Conservation (phyloP, 2,113 vertebrate genomes). For the Cebidichthys violaceus region DNA sequence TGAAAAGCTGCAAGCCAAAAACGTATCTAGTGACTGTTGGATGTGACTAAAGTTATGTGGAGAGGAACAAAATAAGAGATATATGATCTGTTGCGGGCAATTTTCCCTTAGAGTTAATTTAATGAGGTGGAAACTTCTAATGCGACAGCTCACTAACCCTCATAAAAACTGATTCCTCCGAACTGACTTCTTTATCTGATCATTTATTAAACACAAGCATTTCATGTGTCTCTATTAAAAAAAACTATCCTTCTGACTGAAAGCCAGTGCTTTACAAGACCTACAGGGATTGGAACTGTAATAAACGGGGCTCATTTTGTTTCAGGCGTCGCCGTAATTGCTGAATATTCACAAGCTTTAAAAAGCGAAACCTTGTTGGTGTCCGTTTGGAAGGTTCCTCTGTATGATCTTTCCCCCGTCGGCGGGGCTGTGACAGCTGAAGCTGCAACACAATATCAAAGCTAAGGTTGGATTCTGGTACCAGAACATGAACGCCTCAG, state of each 20-base stretch:
- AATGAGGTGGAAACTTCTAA: slow-evolving; percentile 33
- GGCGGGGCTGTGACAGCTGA: slow-evolving; percentile 49
- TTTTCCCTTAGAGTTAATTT: slow-evolving; percentile 5
- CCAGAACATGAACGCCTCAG: slow-evolving; percentile 39
- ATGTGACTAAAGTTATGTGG: slow-evolving; percentile 21
- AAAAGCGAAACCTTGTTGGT: slow-evolving; percentile 8
- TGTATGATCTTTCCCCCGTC: not conserved
- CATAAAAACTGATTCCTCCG: slow-evolving; percentile 1
- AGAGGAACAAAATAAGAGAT: slow-evolving; percentile 26
- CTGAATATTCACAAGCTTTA: slow-evolving; percentile 10
- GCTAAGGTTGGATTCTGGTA: slow-evolving; percentile 51
- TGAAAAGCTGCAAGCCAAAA: slow-evolving; percentile 33
- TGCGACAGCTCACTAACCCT: slow-evolving; percentile 17
- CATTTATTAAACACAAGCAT: slow-evolving; percentile 50
- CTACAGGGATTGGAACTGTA: slow-evolving; percentile 13
- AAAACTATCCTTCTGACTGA: not conserved
- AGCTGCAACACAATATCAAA: slow-evolving; percentile 52
- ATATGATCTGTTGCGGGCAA: not conserved
- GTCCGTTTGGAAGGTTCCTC: slow-evolving; percentile 21
- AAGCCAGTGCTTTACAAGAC: not conserved
- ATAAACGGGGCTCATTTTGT: slow-evolving; percentile 38
- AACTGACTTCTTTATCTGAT: slow-evolving; percentile 31
- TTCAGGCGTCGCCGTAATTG: not conserved
- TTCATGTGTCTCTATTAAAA: slow-evolving; percentile 2
- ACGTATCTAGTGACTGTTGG: not conserved